These are phyloP conservation scores for Apostichopus californicus DNA, from an alignment of 35 echinoderm and acorn worm species.

Conservation along the genomic window DNA sequence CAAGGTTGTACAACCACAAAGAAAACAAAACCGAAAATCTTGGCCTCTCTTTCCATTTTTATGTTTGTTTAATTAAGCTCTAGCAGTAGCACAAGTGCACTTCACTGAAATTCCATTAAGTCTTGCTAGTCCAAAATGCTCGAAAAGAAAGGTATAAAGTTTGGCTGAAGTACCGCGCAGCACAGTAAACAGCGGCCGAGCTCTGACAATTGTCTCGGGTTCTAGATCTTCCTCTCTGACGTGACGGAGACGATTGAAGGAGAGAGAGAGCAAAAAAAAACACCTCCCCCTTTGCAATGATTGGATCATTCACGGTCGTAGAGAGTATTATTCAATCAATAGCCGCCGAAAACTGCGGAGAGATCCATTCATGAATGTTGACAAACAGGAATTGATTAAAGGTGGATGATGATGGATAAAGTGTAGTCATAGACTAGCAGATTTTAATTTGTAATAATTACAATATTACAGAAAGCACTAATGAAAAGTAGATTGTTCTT, in stretches of 20 bases:
- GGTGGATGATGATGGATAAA: not conserved
- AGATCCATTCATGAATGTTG: not conserved
- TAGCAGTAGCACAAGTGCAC: not conserved
- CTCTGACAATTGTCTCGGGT: too few relatives aligned
- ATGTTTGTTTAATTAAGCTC: conserved; percentile 36
- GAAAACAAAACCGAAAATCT: not conserved
- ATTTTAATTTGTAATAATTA: too few relatives aligned
- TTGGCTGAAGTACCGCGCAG: not conserved
- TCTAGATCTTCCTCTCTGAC: not conserved
- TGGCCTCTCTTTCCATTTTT: not conserved
- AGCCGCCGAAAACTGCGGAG: not conserved
- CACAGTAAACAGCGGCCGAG: not conserved
- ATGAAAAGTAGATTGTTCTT: too few relatives aligned
- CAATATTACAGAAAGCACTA: too few relatives aligned
- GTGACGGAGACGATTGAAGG: not conserved
- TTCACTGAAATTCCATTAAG: conserved; percentile 34
- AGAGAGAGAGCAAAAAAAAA: not conserved
- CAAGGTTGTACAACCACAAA: not conserved
- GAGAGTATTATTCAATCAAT: conserved; percentile 8
- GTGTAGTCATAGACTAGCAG: too few relatives aligned
- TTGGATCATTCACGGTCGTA: conserved; percentile 10
- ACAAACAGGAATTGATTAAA: conserved; percentile 19
- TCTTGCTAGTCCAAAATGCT: not conserved
- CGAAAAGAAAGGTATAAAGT: not conserved
- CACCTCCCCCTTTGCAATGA: not conserved